phyloP scores from a whole-genome alignment of 2,797 vertebrate genomes.

The Lepilemur ruficaudatus region DNA sequence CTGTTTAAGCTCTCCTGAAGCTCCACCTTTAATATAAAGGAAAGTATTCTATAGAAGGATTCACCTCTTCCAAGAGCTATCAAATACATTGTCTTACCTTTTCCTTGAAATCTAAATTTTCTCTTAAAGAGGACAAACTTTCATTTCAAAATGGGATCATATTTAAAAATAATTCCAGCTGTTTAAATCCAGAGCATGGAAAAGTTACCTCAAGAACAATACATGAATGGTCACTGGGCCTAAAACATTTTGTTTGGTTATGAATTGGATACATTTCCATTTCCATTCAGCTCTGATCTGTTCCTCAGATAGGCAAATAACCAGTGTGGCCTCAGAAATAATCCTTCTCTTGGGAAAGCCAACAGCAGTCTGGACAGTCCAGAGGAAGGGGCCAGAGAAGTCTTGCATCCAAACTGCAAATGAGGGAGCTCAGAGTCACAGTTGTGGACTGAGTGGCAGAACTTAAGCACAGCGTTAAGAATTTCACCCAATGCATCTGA shows the following conservation, averaged over 20 bases:
- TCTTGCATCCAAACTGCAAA: background rate
- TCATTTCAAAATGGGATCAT: slow-evolving; percentile 22
- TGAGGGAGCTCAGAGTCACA: background rate
- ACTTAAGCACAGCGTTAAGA: background rate
- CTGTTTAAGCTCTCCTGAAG: background rate
- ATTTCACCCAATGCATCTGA: background rate
- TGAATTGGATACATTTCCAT: slow-evolving; percentile 15
- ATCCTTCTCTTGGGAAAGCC: slow-evolving; percentile 9
- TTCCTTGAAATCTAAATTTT: slow-evolving; percentile 47
- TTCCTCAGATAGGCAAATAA: slow-evolving; percentile 41
- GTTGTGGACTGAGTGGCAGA: background rate
- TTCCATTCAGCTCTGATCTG: slow-evolving; percentile 38
- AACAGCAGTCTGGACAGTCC: background rate
- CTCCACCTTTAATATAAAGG: slow-evolving; percentile 17
- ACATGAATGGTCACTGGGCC: background rate
- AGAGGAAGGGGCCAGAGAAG: background rate
- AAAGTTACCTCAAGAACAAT: slow-evolving; percentile 14
- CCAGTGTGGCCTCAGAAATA: background rate
- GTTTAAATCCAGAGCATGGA: slow-evolving; percentile 39
- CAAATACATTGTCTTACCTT: slow-evolving; percentile 15
- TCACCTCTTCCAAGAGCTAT: slow-evolving; percentile 22
- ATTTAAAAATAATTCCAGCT: slow-evolving; percentile 37
- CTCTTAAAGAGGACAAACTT: slow-evolving; percentile 39
- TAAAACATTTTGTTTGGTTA: slow-evolving; percentile 19
- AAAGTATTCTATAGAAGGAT: background rate